phyloP scores from a whole-genome alignment of 2,113 vertebrate species.

The Cryptomyrus ogoouensis region DNA sequence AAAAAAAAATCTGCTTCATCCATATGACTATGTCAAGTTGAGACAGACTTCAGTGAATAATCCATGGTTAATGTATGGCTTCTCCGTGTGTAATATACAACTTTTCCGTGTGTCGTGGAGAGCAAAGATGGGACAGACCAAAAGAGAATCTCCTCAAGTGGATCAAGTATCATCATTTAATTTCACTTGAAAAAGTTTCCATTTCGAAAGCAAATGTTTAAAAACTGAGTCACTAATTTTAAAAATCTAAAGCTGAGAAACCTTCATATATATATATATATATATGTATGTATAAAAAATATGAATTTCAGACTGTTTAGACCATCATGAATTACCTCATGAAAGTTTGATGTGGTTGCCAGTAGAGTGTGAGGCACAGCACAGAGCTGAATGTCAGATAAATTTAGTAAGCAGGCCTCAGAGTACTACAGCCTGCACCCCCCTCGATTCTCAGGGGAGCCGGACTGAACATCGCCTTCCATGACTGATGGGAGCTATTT shows the following conservation, averaged over 20 bases:
- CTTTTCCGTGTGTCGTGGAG: not conserved
- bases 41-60: not conserved
- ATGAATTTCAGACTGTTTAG: not conserved
- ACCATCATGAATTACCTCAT: not conserved
- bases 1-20: not conserved
- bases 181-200: not conserved
- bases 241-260: not conserved
- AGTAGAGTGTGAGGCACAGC: not conserved
- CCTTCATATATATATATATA: not conserved
- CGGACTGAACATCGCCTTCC: not conserved
- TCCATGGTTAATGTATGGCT: not conserved
- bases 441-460: slow-evolving; percentile 4
- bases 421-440: not conserved
- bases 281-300: not conserved
- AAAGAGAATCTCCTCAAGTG: not conserved
- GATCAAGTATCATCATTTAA: no score
- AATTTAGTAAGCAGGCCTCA: not conserved
- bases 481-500: not conserved
- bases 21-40: not conserved
- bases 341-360: not conserved
- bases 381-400: not conserved
- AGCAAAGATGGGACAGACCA: not conserved
- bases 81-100: not conserved
- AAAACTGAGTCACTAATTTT: not conserved
- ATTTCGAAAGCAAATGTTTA: not conserved